These are phyloP conservation scores for Ciconia maguari DNA, from an alignment of 2,113 vertebrate genomes.

Conservation along the genomic window DNA sequence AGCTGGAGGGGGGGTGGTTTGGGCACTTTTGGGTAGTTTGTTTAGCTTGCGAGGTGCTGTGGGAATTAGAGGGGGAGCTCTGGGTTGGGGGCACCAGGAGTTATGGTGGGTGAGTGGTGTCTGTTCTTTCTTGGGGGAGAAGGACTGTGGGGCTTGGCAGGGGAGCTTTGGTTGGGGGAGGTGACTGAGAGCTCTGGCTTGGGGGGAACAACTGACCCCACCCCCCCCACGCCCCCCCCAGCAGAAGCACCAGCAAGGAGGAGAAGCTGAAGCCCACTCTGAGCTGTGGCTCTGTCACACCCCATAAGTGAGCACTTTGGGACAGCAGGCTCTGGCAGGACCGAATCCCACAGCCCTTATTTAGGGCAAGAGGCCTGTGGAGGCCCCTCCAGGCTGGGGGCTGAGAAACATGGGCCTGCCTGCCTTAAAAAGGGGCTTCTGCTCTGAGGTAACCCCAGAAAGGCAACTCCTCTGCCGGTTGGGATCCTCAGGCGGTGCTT, in stretches of 20 bases:
- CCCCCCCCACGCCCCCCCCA: fast-evolving
- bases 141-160: background rate
- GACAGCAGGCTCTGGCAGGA: fast-evolving
- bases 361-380: background rate
- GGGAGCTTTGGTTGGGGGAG: background rate
- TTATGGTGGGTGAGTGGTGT: fast-evolving
- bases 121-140: too few species aligned
- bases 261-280: background rate
- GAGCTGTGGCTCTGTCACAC: background rate
- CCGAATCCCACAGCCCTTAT: background rate
- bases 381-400: background rate
- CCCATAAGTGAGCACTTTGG: fast-evolving
- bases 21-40: background rate
- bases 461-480: fast-evolving
- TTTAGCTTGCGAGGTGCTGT: background rate
- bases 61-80: background rate
- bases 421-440: background rate
- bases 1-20: background rate
- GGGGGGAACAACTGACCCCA: too few species aligned
- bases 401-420: fast-evolving
- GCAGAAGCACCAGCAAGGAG: background rate
- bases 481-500: background rate
- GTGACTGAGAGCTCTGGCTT: background rate
- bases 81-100: fast-evolving
- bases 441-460: background rate